Conservation (phyloP, 2,797 vertebrate genomes). For the Xerus rutilus region DNA sequence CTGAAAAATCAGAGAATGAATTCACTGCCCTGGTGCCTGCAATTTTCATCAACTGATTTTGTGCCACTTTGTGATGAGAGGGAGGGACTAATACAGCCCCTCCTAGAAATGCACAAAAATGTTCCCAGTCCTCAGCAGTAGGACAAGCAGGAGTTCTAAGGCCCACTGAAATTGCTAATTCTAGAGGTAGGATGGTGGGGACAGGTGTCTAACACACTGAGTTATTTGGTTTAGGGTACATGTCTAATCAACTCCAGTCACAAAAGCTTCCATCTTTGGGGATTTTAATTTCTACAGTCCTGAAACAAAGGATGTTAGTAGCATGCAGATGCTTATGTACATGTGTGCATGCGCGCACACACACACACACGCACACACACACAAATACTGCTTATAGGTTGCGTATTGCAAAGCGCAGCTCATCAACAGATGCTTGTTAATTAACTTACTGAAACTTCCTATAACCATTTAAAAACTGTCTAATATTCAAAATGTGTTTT, state of each 20-base stretch:
- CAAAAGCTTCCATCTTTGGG: not conserved
- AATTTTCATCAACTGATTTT: not conserved
- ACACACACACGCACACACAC: not conserved
- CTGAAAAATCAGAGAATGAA: not conserved
- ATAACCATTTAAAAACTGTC: not conserved
- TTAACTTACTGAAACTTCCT: conserved; percentile 38
- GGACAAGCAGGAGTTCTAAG: not conserved
- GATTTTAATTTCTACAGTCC: not conserved
- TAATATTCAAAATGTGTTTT: conserved; percentile 27
- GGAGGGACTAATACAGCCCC: too few species aligned
- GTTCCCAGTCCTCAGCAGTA: not conserved
- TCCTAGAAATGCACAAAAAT: not conserved
- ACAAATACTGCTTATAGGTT: not conserved
- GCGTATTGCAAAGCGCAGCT: not conserved
- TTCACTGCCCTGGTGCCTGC: not conserved
- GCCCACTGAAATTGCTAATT: not conserved
- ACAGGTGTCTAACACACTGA: too few species aligned
- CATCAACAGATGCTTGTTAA: conserved; percentile 30
- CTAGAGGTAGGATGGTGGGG: not conserved
- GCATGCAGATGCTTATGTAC: not conserved
- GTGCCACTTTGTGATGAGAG: not conserved
- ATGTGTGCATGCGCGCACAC: fast-evolving
- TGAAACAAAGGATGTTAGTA: not conserved
- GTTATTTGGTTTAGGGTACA: not conserved
- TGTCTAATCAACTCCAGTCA: not conserved